Evolutionary conservation across 2,888 invertebrate genomes (phyloP), one percentile per base, ranked within the genome.

Genomic region (Callinectes sapidus): DNA sequence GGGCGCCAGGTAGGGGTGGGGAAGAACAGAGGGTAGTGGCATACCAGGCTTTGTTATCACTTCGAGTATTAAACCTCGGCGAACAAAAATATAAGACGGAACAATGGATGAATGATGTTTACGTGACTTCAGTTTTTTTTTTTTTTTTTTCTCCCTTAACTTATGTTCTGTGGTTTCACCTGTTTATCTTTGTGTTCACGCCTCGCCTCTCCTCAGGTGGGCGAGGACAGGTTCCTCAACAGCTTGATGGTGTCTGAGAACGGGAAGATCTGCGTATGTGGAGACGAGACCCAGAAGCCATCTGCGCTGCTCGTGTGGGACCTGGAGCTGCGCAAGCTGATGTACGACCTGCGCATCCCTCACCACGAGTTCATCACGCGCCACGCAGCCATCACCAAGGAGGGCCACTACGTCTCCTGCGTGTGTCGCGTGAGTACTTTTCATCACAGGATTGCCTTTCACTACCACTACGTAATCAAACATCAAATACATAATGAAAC

Each of bases 301-400:
- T 98, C 98, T 96, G 98, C 98, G 0, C 96, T 98, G 94, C 96
- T 98, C 87, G 98, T 98, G 66, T 98, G 98, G 98, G 98, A 98
- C 95, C 96, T 98, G 94, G 97, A 97, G 81, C 98, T 98, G 35
- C 96, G 98, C 92, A 98, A 98, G 95, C 96, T 98, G 94, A 96
- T 98, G 35, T 98, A 98, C 95, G 98, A 98, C 96, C 96, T 98
- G 95, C 96, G 98, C 95, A 98, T 98, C 95, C 97, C 98, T 2
- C 98, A 98, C 95, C 98, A 98, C 95, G 98, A 98, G 96, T 98
- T 98, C 95, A 96, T 98, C 94, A 98, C 98, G 3, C 97, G 97
- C 6, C 96, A 98, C 95, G 97, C 98, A 71, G 98, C 98, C 92
- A 98, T 98, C 95, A 98, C 98, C 23, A 97, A 97, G 95, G 98